Evolutionary conservation across 2,888 invertebrate species (phyloP).

Genomic region (Miltochrista miniata): DNA sequence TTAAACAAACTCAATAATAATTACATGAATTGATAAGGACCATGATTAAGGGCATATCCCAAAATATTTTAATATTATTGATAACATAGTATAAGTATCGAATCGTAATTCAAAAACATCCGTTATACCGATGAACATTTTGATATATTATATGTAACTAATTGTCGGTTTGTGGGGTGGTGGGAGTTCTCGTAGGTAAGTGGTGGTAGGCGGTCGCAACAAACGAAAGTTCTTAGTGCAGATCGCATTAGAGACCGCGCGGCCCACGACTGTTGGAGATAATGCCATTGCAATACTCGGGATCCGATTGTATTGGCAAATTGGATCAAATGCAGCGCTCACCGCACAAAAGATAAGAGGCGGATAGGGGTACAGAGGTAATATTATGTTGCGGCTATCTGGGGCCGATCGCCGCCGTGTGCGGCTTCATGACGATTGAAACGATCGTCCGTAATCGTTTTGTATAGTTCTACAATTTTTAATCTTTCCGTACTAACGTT

Average conservation of each 20-base stretch:
- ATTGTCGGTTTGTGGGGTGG: slow-evolving; percentile 27
- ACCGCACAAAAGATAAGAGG: slow-evolving; percentile 79
- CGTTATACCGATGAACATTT: too few relatives aligned
- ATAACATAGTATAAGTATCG: background rate
- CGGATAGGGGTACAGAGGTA: slow-evolving; percentile 61
- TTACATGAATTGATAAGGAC: too few relatives aligned
- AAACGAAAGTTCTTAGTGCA: slow-evolving; percentile 64
- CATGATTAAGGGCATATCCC: too few relatives aligned
- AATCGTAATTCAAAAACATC: background rate
- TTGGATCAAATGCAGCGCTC: slow-evolving; percentile 83
- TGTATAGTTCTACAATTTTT: slow-evolving; percentile 48
- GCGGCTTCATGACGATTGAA: slow-evolving; percentile 49
- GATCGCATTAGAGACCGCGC: slow-evolving; percentile 71
- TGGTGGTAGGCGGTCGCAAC: slow-evolving; percentile 42
- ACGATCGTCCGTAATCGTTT: slow-evolving; percentile 51
- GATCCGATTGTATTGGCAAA: slow-evolving; percentile 83
- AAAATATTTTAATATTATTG: too few relatives aligned
- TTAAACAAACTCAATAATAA: too few relatives aligned
- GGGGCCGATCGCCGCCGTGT: slow-evolving; percentile 49
- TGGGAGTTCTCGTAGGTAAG: slow-evolving; percentile 19
- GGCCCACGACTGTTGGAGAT: slow-evolving; percentile 67
- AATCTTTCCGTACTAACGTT: slow-evolving; percentile 49
- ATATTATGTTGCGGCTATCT: slow-evolving; percentile 72
- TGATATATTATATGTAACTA: slow-evolving; percentile 20
- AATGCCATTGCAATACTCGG: slow-evolving; percentile 80